Conservation (phyloP, 2,797 vertebrate genomes). For the Distichodus sexfasciatus region DNA sequence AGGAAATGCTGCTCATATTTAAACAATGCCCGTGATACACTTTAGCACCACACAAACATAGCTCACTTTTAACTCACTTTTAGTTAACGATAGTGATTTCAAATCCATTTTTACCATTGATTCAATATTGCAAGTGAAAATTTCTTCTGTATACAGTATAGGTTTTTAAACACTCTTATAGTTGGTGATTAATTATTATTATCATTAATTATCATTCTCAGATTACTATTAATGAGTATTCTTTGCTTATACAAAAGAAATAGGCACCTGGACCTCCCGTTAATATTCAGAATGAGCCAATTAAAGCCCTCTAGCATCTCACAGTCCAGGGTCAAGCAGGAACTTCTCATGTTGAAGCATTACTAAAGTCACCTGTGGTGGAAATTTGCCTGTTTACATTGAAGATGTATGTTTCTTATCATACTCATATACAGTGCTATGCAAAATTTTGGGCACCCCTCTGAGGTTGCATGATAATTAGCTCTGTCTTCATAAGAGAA, state of each 20-base stretch:
- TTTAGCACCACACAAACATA: not conserved
- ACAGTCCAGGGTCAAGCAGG: not conserved
- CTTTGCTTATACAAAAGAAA: constrained; percentile 9
- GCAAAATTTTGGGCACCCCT: no score
- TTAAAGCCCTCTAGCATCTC: constrained; percentile 34
- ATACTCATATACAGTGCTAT: no score
- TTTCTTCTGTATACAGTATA: not conserved
- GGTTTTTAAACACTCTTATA: not conserved
- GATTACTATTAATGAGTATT: constrained; percentile 22
- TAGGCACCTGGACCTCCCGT: constrained; percentile 2
- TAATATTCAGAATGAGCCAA: constrained; percentile 27
- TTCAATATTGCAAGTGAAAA: no score
- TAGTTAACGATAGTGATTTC: not conserved
- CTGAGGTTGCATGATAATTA: no score
- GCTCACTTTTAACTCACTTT: not conserved
- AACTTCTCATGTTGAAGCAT: no score
- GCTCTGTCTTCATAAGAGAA: no score
- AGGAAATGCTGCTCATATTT: not conserved
- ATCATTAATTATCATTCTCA: constrained; percentile 3
- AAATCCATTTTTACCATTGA: no score
- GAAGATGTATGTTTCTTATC: no score
- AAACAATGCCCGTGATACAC: constrained; percentile 13
- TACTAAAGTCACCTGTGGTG: no score
- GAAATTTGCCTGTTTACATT: no score
- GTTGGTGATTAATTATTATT: constrained; percentile 17